Percentiles rank a stretch among this genome's conserved stretches.
These are phyloP conservation scores for Xanthia icteritia DNA, from an alignment of 2,888 invertebrate genomes.

Conservation along the genomic window DNA sequence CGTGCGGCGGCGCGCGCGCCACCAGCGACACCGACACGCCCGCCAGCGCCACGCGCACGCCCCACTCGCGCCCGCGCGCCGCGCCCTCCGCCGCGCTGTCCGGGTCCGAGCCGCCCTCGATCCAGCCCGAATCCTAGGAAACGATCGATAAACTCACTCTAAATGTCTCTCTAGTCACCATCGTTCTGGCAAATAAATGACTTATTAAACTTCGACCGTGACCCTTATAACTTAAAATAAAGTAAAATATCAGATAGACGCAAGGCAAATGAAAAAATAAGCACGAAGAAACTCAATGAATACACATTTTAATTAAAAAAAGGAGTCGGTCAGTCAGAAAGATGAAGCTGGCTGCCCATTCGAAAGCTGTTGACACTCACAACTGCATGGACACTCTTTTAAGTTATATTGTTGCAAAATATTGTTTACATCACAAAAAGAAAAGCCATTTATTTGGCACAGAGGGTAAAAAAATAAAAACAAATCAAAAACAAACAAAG, in stretches of 20 bases:
- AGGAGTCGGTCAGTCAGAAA: no score
- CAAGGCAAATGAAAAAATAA: background rate
- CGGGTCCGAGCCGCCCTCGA: constrained; percentile 72
- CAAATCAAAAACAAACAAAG: no score
- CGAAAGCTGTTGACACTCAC: no score
- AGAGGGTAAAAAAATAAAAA: no score
- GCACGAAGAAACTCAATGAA: no score
- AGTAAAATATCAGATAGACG: background rate
- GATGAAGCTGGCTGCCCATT: no score
- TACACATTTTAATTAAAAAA: no score
- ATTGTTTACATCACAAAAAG: no score
- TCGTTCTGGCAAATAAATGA: background rate
- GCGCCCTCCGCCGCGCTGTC: constrained; percentile 12
- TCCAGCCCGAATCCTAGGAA: constrained; percentile 77
- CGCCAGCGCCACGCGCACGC: constrained; percentile 91
- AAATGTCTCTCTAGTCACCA: background rate
- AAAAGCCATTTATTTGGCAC: no score
- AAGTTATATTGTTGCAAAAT: no score
- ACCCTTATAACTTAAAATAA: background rate
- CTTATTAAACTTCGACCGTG: no score
- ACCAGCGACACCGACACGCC: constrained; percentile 95
- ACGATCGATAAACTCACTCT: background rate
- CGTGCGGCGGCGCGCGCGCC: constrained; percentile 94
- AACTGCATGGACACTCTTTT: no score
- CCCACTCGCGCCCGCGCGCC: constrained; percentile 87